Percentiles rank a stretch among this genome's conserved stretches.
Conservation (phyloP, 2,797 vertebrate genomes). For the Malurus splendens region DNA sequence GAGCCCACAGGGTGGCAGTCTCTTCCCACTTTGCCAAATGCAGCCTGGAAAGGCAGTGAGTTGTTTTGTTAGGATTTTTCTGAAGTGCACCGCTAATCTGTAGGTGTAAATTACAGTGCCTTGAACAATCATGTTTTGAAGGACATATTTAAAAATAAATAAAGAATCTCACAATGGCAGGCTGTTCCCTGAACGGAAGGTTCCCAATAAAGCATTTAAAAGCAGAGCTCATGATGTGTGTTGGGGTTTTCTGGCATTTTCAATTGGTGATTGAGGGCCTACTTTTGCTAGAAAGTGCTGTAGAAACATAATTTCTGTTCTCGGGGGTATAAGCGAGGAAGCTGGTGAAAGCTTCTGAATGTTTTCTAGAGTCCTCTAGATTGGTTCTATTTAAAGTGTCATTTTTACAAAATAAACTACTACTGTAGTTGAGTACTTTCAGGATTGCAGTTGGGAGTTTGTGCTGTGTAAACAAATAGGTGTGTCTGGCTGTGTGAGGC, state of each 20-base stretch:
- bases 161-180: background rate
- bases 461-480: background rate
- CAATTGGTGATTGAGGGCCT: background rate
- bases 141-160: background rate
- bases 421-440: background rate
- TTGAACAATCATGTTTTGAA: background rate
- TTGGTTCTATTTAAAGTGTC: background rate
- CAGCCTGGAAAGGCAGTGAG: background rate
- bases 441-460: background rate
- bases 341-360: background rate
- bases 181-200: background rate
- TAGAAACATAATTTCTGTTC: background rate
- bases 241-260: background rate
- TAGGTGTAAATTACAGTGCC: background rate
- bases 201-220: background rate
- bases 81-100: background rate
- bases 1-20: slow-evolving; percentile 11
- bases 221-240: background rate
- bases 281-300: background rate
- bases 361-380: background rate
- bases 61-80: background rate
- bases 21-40: background rate
- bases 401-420: background rate
- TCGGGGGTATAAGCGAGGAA: background rate
- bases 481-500: background rate